Conservation (phyloP, 2,888 invertebrate species). For the Cataglyphis altisquamis region DNA sequence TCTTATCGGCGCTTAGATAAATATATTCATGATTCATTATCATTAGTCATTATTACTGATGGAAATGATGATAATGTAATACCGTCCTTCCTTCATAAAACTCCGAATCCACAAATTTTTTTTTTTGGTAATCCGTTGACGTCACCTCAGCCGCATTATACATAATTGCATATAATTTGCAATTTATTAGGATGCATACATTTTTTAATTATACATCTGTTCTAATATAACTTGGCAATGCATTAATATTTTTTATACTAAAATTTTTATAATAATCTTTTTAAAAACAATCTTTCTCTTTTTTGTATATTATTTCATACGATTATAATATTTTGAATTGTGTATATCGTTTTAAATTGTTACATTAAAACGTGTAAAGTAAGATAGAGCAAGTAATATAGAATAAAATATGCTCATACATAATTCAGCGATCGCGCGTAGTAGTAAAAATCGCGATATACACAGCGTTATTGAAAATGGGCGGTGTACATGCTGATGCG, state of each 20-base stretch:
- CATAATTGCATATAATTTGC: neutral
- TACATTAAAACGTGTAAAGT: neutral
- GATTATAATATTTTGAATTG: neutral
- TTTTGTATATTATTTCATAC: neutral
- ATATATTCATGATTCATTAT: neutral
- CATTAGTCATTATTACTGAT: neutral
- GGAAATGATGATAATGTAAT: neutral
- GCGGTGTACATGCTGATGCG: constrained; percentile 42
- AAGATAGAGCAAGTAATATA: neutral
- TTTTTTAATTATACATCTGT: neutral
- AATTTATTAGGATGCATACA: neutral
- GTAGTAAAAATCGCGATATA: constrained; percentile 37
- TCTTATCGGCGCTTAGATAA: constrained; percentile 3
- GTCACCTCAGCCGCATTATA: neutral
- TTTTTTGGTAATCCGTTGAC: neutral
- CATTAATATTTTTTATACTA: neutral
- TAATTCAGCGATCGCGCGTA: constrained; percentile 58
- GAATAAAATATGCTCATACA: constrained; percentile 40
- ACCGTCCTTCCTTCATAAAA: neutral
- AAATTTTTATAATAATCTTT: neutral
- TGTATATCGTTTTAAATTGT: neutral
- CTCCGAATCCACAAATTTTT: neutral
- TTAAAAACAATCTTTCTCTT: neutral
- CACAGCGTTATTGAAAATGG: constrained; percentile 61
- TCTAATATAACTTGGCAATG: neutral